phyloP scores from a whole-genome alignment of 2,113 vertebrate species.

The Mohoua ochrocephala region DNA sequence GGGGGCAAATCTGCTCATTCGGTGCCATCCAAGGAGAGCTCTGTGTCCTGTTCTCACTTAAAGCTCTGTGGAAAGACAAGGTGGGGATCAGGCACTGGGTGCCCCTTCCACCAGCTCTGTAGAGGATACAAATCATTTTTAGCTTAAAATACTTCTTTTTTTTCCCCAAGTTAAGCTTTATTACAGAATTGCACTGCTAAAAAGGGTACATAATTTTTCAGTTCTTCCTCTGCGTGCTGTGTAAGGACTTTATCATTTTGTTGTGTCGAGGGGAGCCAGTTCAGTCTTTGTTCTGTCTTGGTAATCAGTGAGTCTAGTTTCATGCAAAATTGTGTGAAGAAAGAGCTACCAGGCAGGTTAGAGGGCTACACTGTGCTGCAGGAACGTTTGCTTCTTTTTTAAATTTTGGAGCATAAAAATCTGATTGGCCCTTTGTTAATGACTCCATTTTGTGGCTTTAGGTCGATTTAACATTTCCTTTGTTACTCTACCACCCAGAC shows the following conservation, averaged over 20 bases:
- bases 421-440: background rate
- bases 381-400: background rate
- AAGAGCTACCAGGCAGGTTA: background rate
- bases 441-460: background rate
- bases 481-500: background rate
- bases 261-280: background rate
- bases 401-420: background rate
- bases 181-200: background rate
- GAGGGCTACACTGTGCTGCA: background rate
- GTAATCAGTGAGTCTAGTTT: background rate
- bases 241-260: background rate
- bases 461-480: background rate
- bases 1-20: background rate
- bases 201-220: background rate
- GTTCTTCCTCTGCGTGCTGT: background rate
- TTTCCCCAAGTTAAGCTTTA: background rate
- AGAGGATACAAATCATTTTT: background rate
- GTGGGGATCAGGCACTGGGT: background rate
- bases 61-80: fast-evolving
- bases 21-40: background rate
- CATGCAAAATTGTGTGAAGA: background rate
- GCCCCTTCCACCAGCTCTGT: background rate
- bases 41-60: background rate
- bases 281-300: background rate
- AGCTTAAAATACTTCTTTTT: background rate